phyloP scores from a whole-genome alignment of 35 echinoderm and acorn worm genomes.

The Eucidaris tribuloides region DNA sequence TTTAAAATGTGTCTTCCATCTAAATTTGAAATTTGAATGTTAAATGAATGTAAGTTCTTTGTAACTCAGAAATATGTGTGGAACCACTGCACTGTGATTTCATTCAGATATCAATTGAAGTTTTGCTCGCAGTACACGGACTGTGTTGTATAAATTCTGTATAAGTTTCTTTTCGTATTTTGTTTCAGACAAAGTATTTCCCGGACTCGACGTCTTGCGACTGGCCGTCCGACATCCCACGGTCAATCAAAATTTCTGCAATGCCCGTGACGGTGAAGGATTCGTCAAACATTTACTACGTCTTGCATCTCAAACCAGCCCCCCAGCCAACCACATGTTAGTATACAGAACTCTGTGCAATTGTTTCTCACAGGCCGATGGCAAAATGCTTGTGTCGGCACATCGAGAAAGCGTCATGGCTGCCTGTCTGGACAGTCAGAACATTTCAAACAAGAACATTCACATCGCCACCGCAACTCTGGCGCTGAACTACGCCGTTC shows the following conservation, averaged over 20 bases:
- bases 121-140: too few relatives aligned
- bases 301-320: conserved; percentile 6
- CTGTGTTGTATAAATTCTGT: too few relatives aligned
- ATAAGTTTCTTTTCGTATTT: too few relatives aligned
- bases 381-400: conserved; percentile 23
- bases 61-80: too few relatives aligned
- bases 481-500: conserved; percentile 61
- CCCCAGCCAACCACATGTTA: conserved; percentile 81
- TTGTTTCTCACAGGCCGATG: conserved; percentile 56
- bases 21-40: too few relatives aligned
- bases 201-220: conserved; percentile 77
- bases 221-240: conserved; percentile 80
- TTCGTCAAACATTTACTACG: conserved; percentile 61
- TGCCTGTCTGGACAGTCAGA: conserved; percentile 12
- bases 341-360: conserved; percentile 84
- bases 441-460: conserved; percentile 50
- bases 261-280: conserved; percentile 57
- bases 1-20: too few relatives aligned
- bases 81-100: too few relatives aligned
- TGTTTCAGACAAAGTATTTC: conserved; percentile 85
- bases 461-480: conserved; percentile 79
- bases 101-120: too few relatives aligned
- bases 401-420: conserved; percentile 35
- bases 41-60: too few relatives aligned
- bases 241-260: conserved; percentile 86